Evolutionary conservation across 2,797 vertebrate genomes (phyloP).

Genomic region (Lophura swinhoii): DNA sequence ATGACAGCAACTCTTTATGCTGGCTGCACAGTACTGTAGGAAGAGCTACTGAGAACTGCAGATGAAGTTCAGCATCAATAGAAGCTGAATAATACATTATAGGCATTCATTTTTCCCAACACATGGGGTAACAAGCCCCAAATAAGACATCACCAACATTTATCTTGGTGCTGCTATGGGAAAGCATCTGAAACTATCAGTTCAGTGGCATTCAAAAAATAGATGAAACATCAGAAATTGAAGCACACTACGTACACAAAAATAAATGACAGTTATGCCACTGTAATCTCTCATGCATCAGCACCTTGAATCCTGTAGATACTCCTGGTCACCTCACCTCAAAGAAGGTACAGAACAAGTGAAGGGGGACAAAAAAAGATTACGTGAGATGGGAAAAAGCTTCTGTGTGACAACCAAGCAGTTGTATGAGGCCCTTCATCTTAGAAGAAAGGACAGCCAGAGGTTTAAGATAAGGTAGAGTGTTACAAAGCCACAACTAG

Average conservation of each 20-base stretch:
- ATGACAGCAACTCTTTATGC: neutral
- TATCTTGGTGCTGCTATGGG: neutral
- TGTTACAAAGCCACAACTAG: neutral
- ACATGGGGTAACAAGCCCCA: neutral
- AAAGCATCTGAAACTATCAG: constrained; percentile 10
- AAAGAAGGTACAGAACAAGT: neutral
- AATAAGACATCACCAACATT: neutral
- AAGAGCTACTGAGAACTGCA: constrained; percentile 12
- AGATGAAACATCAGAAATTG: neutral
- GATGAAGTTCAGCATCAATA: neutral
- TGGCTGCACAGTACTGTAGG: constrained; percentile 29
- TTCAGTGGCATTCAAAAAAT: neutral
- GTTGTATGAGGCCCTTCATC: neutral
- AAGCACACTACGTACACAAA: neutral
- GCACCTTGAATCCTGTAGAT: neutral
- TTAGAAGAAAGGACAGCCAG: neutral
- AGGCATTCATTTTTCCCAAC: neutral
- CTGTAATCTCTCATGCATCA: neutral
- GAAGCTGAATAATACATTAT: neutral
- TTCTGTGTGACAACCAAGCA: neutral
- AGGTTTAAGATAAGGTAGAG: neutral
- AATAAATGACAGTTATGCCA: neutral
- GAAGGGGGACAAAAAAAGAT: neutral
- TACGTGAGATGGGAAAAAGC: accelerated
- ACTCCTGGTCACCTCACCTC: neutral